Base-by-base conservation (phyloP, 2,888 invertebrate species). In the Euplagia quadripunctaria region DNA sequence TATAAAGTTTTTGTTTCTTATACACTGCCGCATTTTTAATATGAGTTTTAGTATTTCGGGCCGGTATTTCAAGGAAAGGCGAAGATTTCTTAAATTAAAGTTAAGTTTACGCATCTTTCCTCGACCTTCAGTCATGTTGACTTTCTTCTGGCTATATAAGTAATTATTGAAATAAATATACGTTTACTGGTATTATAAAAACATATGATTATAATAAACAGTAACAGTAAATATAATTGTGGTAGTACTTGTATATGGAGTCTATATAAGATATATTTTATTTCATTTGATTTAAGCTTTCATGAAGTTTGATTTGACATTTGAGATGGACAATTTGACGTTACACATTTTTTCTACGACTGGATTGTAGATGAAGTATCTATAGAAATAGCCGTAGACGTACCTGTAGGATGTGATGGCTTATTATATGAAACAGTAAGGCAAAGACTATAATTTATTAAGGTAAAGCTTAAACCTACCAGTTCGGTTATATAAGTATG, bases 21-120 rank as follows among this genome's bases (percentile, higher is more conserved):
- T 95, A 75, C 93, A 93, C 52, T 94, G 94, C 75, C 96, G 96
- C 87, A 97, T 94, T 85, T 96, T 96, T 64, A 96, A 86, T 81
- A 97, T 96, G 73, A 97, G 96, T 79, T 94, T 93, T 55, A 96
- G 80, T 20, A 97, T 94, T 82, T 97, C 96, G 14, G 97, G 97
- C 76, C 96, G 95, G 79, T 96, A 96, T 83, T 93, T 92, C 51
- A 97, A 87, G 76, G 95, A 94, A 49, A 93, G 76, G 6, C 92
- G 90, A 64, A 95, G 87, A 68, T 79, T 89, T 82, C 86, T 87
- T 71, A 90, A 79, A 72, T 81, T 89, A 52, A 88, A 88, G 6
- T 75, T 80, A 75, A 65, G 74, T 79, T 81, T 86, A 17, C n/a
- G 55, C 74, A 71, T 83, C 51, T 66, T 61, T 61, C 14, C 76